A percentile compares a stretch with the other conserved stretches of the same genome.
These are phyloP conservation scores for Drosophila tripunctata DNA, from an alignment of 2,888 invertebrate species.

Conservation along the genomic window DNA sequence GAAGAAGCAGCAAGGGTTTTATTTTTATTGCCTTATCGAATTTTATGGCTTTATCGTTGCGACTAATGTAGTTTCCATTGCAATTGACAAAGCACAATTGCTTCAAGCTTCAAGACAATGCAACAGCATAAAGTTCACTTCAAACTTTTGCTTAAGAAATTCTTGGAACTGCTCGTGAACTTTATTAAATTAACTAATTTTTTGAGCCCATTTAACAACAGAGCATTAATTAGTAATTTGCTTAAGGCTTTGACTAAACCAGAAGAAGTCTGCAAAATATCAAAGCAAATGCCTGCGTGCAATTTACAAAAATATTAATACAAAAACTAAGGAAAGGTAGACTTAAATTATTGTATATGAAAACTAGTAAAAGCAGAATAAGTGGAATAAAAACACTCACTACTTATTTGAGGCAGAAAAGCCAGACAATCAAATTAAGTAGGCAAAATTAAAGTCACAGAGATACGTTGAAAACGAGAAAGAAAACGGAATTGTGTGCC, in stretches of 20 bases:
- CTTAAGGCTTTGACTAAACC: not conserved
- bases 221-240: not conserved
- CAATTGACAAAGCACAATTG: conserved; percentile 44
- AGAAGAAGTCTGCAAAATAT: not conserved
- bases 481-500: no score
- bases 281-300: not conserved
- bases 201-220: conserved; percentile 5
- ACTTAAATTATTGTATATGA: not conserved
- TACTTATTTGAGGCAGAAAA: no score
- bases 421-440: no score
- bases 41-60: conserved; percentile 71
- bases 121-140: not conserved
- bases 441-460: no score
- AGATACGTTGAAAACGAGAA: no score
- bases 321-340: not conserved
- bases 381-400: not conserved
- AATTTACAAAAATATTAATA: not conserved
- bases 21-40: conserved; percentile 67
- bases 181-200: conserved; percentile 5
- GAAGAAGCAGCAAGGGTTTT: conserved; percentile 28
- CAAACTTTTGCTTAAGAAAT: conserved; percentile 9
- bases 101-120: conserved; percentile 14
- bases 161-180: not conserved
- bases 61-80: conserved; percentile 49
- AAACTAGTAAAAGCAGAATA: not conserved